Evolutionary conservation across 1,140 invertebrate species (phyloP).

Genomic region (Eumeta japonica): DNA sequence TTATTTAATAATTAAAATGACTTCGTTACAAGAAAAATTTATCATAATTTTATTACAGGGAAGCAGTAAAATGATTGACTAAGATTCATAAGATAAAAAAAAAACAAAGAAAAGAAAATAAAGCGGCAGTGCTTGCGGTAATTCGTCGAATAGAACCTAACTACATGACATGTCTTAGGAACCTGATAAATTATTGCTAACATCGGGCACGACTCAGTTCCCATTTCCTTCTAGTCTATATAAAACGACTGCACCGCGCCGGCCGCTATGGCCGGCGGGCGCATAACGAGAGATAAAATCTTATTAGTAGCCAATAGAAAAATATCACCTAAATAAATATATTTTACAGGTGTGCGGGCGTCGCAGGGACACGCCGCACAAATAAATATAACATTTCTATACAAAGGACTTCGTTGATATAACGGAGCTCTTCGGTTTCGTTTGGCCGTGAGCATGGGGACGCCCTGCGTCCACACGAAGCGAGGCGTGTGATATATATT

Average conservation of each 20-base stretch:
- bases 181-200: slow-evolving; percentile 58
- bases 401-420: slow-evolving; percentile 7
- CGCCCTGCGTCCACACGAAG: too few species aligned
- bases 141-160: slow-evolving; percentile 55
- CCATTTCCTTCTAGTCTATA: slow-evolving; percentile 14
- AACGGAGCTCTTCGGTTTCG: too few species aligned
- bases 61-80: slow-evolving; percentile 33
- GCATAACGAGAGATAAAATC: slow-evolving; percentile 46
- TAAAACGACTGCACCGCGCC: slow-evolving; percentile 27
- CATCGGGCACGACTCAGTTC: slow-evolving; percentile 35
- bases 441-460: too few species aligned
- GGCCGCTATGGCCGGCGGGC: slow-evolving; percentile 22
- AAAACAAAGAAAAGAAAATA: slow-evolving; percentile 39
- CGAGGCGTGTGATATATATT: too few species aligned
- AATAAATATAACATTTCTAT: slow-evolving; percentile 20
- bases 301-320: slow-evolving; percentile 57
- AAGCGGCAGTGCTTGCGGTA: slow-evolving; percentile 55
- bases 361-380: slow-evolving; percentile 12
- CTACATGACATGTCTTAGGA: slow-evolving; percentile 57
- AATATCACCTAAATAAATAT: slow-evolving; percentile 57
- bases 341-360: slow-evolving; percentile 25
- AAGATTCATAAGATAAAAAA: slow-evolving; percentile 23
- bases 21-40: slow-evolving; percentile 32
- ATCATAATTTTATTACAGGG: too few species aligned
- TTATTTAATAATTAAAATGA: slow-evolving; percentile 38